Percentiles rank a stretch among this genome's conserved stretches.
Evolutionary conservation across 2,888 invertebrate species (phyloP).

Genomic region (Pyrgus malvae): DNA sequence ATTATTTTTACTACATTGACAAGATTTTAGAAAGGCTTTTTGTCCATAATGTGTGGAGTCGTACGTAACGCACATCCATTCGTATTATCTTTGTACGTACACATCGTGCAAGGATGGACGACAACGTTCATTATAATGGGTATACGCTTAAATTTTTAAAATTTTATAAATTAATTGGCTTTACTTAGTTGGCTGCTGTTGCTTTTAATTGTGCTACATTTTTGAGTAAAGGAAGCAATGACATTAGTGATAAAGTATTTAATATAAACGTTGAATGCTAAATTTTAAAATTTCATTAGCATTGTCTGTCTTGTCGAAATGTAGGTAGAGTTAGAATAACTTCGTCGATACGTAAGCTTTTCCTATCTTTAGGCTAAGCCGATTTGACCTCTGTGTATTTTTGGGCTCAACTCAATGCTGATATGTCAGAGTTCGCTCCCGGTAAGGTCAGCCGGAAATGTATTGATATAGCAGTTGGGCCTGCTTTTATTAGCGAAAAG

Average conservation of each 20-base stretch:
- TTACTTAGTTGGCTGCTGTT: slow-evolving; percentile 43
- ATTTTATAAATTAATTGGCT: slow-evolving; percentile 40
- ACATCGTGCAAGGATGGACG: too few relatives aligned
- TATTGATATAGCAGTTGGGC: not conserved
- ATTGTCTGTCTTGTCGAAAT: slow-evolving; percentile 22
- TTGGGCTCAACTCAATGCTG: not conserved
- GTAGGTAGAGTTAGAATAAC: slow-evolving; percentile 21
- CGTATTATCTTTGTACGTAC: not conserved
- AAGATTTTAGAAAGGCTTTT: too few relatives aligned
- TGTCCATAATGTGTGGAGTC: not conserved
- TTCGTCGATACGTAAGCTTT: slow-evolving; percentile 24
- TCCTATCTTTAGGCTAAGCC: slow-evolving; percentile 16
- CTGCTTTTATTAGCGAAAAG: not conserved
- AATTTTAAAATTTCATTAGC: slow-evolving; percentile 22
- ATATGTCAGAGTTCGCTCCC: not conserved
- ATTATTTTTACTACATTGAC: too few relatives aligned
- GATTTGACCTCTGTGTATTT: slow-evolving; percentile 14
- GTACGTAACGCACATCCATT: not conserved
- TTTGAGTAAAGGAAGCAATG: slow-evolving; percentile 58
- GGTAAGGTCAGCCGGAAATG: not conserved
- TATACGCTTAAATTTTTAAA: slow-evolving; percentile 40
- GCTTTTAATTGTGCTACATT: slow-evolving; percentile 44
- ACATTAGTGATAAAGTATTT: slow-evolving; percentile 44
- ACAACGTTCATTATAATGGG: slow-evolving; percentile 30
- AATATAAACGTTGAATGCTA: slow-evolving; percentile 12